Percentiles rank a stretch among this genome's conserved stretches.
These are phyloP conservation scores for Darevskia nairensis DNA, from an alignment of 2,797 vertebrate genomes.

Conservation along the genomic window DNA sequence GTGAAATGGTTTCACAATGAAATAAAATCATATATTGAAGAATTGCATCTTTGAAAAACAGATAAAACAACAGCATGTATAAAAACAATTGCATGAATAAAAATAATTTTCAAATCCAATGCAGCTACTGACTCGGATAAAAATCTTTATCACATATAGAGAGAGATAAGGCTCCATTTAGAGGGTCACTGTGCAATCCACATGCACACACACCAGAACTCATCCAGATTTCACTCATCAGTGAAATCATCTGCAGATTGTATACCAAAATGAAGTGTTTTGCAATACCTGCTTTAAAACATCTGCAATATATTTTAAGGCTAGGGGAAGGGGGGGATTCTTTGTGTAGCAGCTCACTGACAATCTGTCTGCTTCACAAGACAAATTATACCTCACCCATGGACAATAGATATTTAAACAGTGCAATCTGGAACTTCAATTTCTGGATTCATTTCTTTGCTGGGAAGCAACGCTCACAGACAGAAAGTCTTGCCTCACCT, in stretches of 20 bases:
- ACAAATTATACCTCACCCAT: conserved; percentile 24
- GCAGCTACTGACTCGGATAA: too few relatives aligned
- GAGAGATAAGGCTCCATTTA: conserved; percentile 16
- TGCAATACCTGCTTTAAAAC: conserved; percentile 57
- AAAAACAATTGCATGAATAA: too few relatives aligned
- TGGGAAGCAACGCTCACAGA: conserved; percentile 4
- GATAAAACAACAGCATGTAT: too few relatives aligned
- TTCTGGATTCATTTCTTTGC: conserved; percentile 12
- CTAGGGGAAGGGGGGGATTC: conserved; percentile 6
- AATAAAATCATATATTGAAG: too few relatives aligned
- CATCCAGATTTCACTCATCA: neutral
- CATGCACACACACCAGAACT: neutral
- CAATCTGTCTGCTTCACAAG: conserved; percentile 50
- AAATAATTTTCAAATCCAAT: too few relatives aligned
- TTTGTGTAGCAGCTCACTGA: conserved; percentile 43
- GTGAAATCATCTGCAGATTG: conserved; percentile 48
- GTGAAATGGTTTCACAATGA: too few relatives aligned
- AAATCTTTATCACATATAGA: neutral
- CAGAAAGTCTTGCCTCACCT: conserved; percentile 8
- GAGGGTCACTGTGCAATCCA: neutral
- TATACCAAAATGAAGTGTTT: conserved; percentile 48
- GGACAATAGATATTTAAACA: conserved; percentile 50
- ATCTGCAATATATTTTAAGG: conserved; percentile 64
- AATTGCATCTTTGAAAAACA: too few relatives aligned
- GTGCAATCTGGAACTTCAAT: conserved; percentile 44